Evolutionary conservation across 2,888 invertebrate species (phyloP), one percentile per base, ranked within the genome.

Genomic region (Acrobeloides nanus): DNA sequence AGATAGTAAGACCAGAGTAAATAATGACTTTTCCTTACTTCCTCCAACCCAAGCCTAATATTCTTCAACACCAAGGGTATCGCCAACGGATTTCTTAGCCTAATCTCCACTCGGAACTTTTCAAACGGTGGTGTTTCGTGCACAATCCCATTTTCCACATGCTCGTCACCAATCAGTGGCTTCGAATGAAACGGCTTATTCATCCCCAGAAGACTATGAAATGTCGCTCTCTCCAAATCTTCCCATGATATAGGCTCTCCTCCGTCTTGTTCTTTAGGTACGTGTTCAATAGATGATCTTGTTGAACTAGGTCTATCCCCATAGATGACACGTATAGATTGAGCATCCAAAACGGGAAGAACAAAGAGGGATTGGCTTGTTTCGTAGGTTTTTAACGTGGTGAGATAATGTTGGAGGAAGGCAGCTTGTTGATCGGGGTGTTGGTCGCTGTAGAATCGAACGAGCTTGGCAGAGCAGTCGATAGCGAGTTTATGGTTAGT

Each of bases 111-210:
- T 17, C 62, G 51, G 45, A 53, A 65, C 17, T 57, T 34, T 46
- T 68, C 68, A 15, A 51, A 55, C 4, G 53, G 46, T 7, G 68
- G 68, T 10, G 65, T 65, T n/a, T 62, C 61, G 4, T 57, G 15
- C 7, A 54, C 39, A 8, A 23, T 21, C 23, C 48, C 51, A 42
- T 68, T 68, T 39, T 65, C 57, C 39, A 66, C 64, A 31, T 25
- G 12, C n/a, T 37, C 31, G 24, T 46, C 25, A 10, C 12, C 31
- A 8, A 55, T 34, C 20, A 32, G 21, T 23, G 18, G 32, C 7
- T 24, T 27, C 26, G 29, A 26, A 47, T 38, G 24, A 20, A 50
- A 50, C 12, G 50, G n/a, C 10, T 18, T 12, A n/a, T 40, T 15
- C 24, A 23, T 15, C 35, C 63, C 63, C 17, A 53, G 56, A 1